A percentile compares a stretch with the other conserved stretches of the same genome.
These are phyloP conservation scores for Drosophila mayaguana DNA, from an alignment of 2,888 invertebrate species.

Conservation along the genomic window DNA sequence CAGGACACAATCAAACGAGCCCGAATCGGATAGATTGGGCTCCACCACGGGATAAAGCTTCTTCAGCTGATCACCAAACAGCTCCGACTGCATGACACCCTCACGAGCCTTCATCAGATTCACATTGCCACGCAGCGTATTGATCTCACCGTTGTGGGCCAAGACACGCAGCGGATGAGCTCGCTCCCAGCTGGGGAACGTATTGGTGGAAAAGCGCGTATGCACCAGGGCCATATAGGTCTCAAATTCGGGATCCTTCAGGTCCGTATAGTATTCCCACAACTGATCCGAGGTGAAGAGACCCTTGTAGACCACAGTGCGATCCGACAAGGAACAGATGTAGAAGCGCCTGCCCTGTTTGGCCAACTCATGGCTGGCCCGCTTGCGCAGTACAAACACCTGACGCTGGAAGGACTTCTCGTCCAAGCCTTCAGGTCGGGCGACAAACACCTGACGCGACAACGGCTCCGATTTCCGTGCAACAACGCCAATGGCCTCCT, in stretches of 20 bases:
- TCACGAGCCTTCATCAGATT: conserved; percentile 99
- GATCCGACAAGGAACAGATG: conserved; percentile 96
- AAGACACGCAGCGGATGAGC: conserved; percentile 97
- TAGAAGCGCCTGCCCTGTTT: conserved; percentile 96
- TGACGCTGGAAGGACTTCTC: conserved; percentile 86
- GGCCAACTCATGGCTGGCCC: conserved; percentile 94
- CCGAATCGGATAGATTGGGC: conserved; percentile 98
- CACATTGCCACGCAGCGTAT: conserved; percentile 98
- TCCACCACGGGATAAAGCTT: conserved; percentile 98
- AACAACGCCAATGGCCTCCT: conserved; percentile 94
- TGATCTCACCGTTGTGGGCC: conserved; percentile 99
- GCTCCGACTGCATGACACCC: conserved; percentile 96
- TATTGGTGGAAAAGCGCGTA: conserved; percentile 99
- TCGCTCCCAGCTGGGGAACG: conserved; percentile 99
- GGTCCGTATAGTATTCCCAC: conserved; percentile 91
- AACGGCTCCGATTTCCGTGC: conserved; percentile 97
- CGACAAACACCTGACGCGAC: conserved; percentile 97
- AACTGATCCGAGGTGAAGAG: conserved; percentile 96
- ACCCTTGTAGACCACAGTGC: conserved; percentile 98
- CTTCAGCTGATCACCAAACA: conserved; percentile 91
- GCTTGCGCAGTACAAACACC: conserved; percentile 97
- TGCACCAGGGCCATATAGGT: conserved; percentile 98
- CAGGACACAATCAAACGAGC: conserved; percentile 98
- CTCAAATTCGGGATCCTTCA: conserved; percentile 91
- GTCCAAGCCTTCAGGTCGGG: conserved; percentile 86